Evolutionary conservation across 2,797 vertebrate genomes (phyloP).

Genomic region (Brachyalestes nurse): DNA sequence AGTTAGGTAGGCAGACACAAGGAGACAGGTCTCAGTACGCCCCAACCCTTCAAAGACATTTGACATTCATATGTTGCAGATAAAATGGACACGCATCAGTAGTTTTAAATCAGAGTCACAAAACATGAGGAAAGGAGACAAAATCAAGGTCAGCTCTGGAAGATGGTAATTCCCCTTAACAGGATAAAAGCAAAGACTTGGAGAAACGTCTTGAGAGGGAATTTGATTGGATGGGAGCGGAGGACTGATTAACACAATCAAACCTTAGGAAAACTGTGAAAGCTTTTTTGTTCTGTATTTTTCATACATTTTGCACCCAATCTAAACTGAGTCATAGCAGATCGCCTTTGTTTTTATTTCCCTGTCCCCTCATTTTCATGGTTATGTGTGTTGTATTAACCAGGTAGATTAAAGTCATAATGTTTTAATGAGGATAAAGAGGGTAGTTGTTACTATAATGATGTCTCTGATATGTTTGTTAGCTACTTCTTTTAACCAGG

Average conservation of each 20-base stretch:
- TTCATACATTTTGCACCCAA: constrained; percentile 7
- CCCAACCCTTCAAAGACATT: too few relatives aligned
- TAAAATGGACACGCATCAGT: constrained; percentile 4
- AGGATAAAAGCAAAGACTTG: constrained; percentile 46
- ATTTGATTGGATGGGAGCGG: constrained; percentile 44
- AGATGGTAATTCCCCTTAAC: constrained; percentile 38
- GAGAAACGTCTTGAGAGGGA: constrained; percentile 27
- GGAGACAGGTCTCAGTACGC: neutral
- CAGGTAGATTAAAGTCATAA: too few relatives aligned
- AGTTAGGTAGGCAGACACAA: constrained; percentile 15
- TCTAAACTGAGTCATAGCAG: neutral
- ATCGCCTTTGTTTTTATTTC: too few relatives aligned
- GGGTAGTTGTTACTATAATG: too few relatives aligned
- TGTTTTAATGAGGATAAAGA: too few relatives aligned
- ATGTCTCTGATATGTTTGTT: too few relatives aligned
- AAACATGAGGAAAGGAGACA: constrained; percentile 2
- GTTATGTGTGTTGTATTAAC: too few relatives aligned
- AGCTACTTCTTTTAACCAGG: too few relatives aligned
- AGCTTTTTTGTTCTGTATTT: constrained; percentile 14
- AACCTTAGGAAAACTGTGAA: constrained; percentile 21
- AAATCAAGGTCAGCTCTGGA: constrained; percentile 31
- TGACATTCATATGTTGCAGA: too few relatives aligned
- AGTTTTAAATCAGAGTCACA: constrained; percentile 20
- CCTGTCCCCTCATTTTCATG: too few relatives aligned
- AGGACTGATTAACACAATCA: constrained; percentile 53